phyloP scores from a whole-genome alignment of 2,888 invertebrate species.

The Cactoblastis cactorum region DNA sequence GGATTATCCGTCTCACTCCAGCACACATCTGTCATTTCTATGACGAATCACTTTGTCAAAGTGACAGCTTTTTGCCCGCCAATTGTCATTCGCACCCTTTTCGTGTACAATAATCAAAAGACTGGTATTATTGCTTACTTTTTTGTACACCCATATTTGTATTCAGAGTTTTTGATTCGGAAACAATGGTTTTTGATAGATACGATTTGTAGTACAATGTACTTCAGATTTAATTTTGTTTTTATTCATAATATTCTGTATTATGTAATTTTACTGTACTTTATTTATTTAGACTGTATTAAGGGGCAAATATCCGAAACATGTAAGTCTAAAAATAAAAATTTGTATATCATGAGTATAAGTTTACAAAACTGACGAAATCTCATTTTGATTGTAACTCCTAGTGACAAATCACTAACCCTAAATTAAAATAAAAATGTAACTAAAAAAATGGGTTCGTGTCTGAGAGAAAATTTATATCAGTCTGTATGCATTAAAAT shows the following conservation, averaged over 20 bases:
- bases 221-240: constrained; percentile 5
- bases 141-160: constrained; percentile 7
- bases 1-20: constrained; percentile 31
- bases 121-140: neutral
- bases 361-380: no score
- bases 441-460: no score
- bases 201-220: constrained; percentile 12
- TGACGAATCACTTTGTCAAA: constrained; percentile 77
- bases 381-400: no score
- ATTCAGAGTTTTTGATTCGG: constrained; percentile 20
- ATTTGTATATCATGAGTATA: no score
- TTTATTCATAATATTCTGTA: neutral
- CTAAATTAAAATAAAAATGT: no score
- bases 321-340: neutral
- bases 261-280: neutral
- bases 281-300: neutral
- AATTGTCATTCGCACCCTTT: constrained; percentile 72
- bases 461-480: no score
- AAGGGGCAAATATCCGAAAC: neutral
- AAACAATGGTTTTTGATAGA: constrained; percentile 20
- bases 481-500: no score
- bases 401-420: no score
- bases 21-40: constrained; percentile 66
- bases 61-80: constrained; percentile 66
- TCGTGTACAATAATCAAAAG: constrained; percentile 16